These are phyloP conservation scores for Lycorma delicatula DNA, from an alignment of 1,140 invertebrate genomes.

Conservation along the genomic window DNA sequence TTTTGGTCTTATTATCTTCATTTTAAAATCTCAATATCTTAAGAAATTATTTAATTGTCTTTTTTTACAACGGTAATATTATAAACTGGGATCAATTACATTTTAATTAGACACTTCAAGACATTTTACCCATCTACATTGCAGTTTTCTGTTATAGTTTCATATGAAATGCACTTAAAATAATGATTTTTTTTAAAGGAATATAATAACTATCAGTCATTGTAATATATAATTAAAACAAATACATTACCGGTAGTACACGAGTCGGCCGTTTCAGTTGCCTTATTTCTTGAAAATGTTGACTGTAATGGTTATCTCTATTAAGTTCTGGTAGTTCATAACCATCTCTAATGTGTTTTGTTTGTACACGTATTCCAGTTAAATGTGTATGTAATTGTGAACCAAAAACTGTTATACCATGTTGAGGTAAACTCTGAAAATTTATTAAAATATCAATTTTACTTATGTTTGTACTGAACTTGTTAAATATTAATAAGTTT, in stretches of 20 bases:
- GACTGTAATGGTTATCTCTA: conserved; percentile 91
- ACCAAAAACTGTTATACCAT: conserved; percentile 87
- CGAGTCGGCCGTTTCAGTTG: conserved; percentile 65
- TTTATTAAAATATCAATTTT: neutral
- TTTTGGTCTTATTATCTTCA: too few species aligned
- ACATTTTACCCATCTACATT: too few species aligned
- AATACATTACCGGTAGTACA: conserved; percentile 66
- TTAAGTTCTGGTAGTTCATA: conserved; percentile 77
- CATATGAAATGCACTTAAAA: too few species aligned
- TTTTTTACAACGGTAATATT: neutral
- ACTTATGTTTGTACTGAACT: neutral
- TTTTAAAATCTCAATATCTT: too few species aligned
- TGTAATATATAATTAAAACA: too few species aligned
- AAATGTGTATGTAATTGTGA: conserved; percentile 97
- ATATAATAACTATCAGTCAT: too few species aligned
- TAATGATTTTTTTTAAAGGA: too few species aligned
- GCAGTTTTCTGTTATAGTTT: too few species aligned
- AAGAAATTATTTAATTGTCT: too few species aligned
- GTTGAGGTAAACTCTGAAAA: conserved; percentile 62
- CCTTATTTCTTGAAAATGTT: conserved; percentile 97
- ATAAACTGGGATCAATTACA: too few species aligned
- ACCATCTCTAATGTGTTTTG: conserved; percentile 74
- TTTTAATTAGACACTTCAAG: too few species aligned
- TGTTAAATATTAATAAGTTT: too few species aligned
- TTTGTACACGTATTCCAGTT: conserved; percentile 75